Evolutionary conservation across 2,113 vertebrate species (phyloP), one percentile per base, ranked within the genome.

Genomic region (Halichoeres trimaculatus): DNA sequence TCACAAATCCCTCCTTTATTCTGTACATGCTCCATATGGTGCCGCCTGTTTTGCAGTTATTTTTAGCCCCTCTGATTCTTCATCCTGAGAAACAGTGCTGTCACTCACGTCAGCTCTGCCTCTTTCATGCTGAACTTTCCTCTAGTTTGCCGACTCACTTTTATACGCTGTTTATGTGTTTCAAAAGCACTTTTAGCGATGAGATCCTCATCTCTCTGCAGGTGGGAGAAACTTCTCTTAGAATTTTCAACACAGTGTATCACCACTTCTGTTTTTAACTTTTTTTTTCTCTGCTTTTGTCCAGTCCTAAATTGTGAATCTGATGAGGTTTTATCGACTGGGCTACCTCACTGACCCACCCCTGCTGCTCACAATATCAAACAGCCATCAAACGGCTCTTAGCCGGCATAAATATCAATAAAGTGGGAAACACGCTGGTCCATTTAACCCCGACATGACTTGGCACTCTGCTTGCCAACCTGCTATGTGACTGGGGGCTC

Each of bases 41-140:
- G 68, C 24, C 5, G 36, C 75, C 63, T 83, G 67, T 85, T 88
- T 78, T 19, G 47, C 38, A 8, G 72, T 66, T 92, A 89, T 90
- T 91, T 90, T 89, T 80, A 90, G 83, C 40, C 62, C 40, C 26
- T 59, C 67, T 73, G 76, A 81, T 70, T 67, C 69, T 53, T 80
- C 77, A 70, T 36, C 70, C 63, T 35, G 35, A 82, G 73, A 88
- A 84, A 76, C 14, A 30, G 58, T 59, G 64, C 74, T 74, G 83
- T 81, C 86, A 84, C 80, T 82, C 45, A 54, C 55, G 41, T 23
- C 60, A 34, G 48, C 40, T 70, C 61, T 20, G 55, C 14, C 47
- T 58, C 34, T 72, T 81, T 77, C 40, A 52, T 78, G 30, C 76
- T 56, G 19, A 59, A 65, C 56, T 64, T 78, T 48, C 50, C 38